Conservation (phyloP, 2,888 invertebrate genomes). For the Nemotelus nigrinus region DNA sequence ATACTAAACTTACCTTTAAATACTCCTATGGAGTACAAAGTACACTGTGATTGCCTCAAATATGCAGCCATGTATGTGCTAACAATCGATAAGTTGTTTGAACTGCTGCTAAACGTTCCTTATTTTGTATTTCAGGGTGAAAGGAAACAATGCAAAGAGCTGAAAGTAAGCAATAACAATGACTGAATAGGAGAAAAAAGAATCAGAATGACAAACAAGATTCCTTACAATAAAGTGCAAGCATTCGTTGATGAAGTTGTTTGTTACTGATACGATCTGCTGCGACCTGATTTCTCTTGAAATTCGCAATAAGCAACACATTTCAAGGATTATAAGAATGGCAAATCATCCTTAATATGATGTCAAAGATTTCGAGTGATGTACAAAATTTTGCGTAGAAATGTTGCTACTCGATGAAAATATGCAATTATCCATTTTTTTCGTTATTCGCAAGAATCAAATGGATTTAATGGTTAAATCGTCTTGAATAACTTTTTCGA, state of each 20-base stretch:
- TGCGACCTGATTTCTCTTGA: too few relatives aligned
- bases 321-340: too few relatives aligned
- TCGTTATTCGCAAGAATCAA: too few relatives aligned
- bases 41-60: conserved; percentile 83
- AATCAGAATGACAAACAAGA: conserved; percentile 11
- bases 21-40: conserved; percentile 95
- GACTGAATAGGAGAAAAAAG: conserved; percentile 52
- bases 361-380: too few relatives aligned
- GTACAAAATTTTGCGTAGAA: too few relatives aligned
- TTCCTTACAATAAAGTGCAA: conserved; percentile 47
- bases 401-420: too few relatives aligned
- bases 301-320: too few relatives aligned
- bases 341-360: too few relatives aligned
- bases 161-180: conserved; percentile 62
- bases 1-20: conserved; percentile 93
- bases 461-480: too few relatives aligned
- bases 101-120: background rate
- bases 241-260: background rate
- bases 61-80: conserved; percentile 67
- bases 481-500: too few relatives aligned
- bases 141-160: conserved; percentile 61
- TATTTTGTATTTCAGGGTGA: conserved; percentile 59
- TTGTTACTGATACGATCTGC: background rate
- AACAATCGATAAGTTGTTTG: background rate
- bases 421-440: too few relatives aligned